Evolutionary conservation across 2,888 invertebrate genomes (phyloP), one percentile per base, ranked within the genome.

Genomic region (Perizoma affinitatum): DNA sequence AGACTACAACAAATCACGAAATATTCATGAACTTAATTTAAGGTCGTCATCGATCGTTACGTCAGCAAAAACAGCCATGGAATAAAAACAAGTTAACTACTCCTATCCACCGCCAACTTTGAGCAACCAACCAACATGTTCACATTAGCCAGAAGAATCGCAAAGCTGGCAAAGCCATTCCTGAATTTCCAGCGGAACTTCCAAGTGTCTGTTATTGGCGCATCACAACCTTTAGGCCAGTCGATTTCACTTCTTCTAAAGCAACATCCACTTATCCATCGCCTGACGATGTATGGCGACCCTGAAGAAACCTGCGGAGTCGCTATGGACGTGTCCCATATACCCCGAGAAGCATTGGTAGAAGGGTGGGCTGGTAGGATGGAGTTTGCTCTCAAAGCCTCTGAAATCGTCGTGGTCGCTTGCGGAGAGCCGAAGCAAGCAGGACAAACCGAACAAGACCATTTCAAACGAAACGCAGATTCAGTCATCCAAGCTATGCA

Each of bases 181-280:
- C 6, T 55, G 36, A 53, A 44, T 8, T 43, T 53, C 46, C 36
- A 8, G 22, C 54, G 63, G 6, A 56, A 56, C 42, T 54, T 54
- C 43, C 63, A 66, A 38, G 63, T 66, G 42, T 54, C 58, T 10
- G 50, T 66, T n/a, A 49, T 63, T 48, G 66, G 66, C 1, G 61
- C 58, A 47, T 54, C 66, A 47, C 52, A 44, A 7, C 66, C 61
- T 6, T 43, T 63, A 42, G 58, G 61, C 4, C 66, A 61, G 38
- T 55, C 63, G 6, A 51, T 61, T 38, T 61, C 56, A 6, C 34
- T 63, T 41, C 58, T 66, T 9, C 56, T 66, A n/a, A 58, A 61
- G 38, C 46, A 63, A 38, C 48, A 66, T 41, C 63, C 60, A 1
- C 46, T 56, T 4, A 56, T 66, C 34, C 61, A 59, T 10, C 61